phyloP scores from a whole-genome alignment of 2,797 vertebrate species.

The Buceros bicornis region DNA sequence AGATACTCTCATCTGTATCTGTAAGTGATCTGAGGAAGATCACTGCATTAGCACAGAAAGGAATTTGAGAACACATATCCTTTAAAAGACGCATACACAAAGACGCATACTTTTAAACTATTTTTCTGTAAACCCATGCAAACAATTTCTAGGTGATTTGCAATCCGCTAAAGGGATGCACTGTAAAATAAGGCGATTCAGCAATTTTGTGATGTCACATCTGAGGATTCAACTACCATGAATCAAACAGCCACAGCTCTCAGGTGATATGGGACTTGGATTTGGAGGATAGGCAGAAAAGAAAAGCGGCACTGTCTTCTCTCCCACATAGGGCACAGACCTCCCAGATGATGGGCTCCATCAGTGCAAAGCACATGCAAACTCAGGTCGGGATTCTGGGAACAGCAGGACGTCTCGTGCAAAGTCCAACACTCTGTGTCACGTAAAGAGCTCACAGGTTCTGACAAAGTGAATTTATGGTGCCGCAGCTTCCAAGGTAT shows the following conservation, averaged over 20 bases:
- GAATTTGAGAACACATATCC: neutral
- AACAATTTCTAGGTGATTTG: neutral
- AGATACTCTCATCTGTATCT: constrained; percentile 6
- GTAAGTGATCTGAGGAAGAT: constrained; percentile 8
- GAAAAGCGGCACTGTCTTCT: neutral
- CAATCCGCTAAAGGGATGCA: neutral
- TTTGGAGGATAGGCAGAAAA: neutral
- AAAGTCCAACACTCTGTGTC: neutral
- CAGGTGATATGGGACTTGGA: neutral
- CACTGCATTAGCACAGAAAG: neutral
- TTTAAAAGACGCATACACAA: neutral
- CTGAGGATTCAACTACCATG: neutral
- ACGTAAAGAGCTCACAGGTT: neutral
- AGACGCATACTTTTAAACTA: neutral
- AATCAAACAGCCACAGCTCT: neutral
- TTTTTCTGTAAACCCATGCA: neutral
- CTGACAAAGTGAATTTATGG: neutral
- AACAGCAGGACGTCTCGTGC: neutral
- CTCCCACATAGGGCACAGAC: neutral
- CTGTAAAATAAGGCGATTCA: neutral
- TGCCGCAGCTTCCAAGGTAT: neutral
- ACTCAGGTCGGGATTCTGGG: neutral
- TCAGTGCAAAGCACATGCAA: neutral
- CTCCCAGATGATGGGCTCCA: neutral
- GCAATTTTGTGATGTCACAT: neutral